Evolutionary conservation across 2,797 vertebrate species (phyloP), one percentile per base, ranked within the genome.

Genomic region (Oophaga sylvatica): DNA sequence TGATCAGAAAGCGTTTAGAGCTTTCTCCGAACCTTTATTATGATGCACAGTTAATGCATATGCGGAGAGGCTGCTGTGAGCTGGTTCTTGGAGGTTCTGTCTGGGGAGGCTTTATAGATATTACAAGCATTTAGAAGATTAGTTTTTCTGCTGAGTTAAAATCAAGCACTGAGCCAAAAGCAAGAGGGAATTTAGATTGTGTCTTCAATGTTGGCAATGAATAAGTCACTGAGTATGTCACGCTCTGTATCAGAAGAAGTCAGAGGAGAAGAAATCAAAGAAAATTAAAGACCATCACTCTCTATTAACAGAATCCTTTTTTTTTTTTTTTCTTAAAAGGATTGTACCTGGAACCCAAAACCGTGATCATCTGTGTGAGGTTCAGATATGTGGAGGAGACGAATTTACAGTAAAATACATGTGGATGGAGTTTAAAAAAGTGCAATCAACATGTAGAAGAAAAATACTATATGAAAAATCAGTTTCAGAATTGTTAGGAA

Each of bases 111-210:
- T 78, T 82, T 68, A 82, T 65, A 78, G 75, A 78, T 67, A 85
- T 78, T 78, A 85, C 20, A 75, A 78, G 63, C 71, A 87, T 20
- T 75, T 56, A 62, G 56, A 26, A 78, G 86, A 78, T 83, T 59
- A 57, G 60, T 59, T 65, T 78, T 76, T 83, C 63, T 70, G 71
- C 73, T 16, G 81, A 83, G 73, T 70, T 56, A 83, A 83, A 76
- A 56, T 57, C 86, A 78, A 83, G 60, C 63, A 31, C 63, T 22
- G 19, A 67, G 53, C 62, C 48, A 70, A 62, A 79, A 45, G 81
- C 45, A 70, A 76, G 17, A 48, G 62, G 53, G 79, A 81, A 78
- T 60, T 53, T 13, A 62, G 56, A 22, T 35, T 82, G 86, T 76
- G 70, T 83, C 48, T 77, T 81, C 26, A 59, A 17, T 87, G 70